These are phyloP conservation scores for Paedocypris micromegethes DNA, from an alignment of 2,797 vertebrate genomes.

Conservation along the genomic window DNA sequence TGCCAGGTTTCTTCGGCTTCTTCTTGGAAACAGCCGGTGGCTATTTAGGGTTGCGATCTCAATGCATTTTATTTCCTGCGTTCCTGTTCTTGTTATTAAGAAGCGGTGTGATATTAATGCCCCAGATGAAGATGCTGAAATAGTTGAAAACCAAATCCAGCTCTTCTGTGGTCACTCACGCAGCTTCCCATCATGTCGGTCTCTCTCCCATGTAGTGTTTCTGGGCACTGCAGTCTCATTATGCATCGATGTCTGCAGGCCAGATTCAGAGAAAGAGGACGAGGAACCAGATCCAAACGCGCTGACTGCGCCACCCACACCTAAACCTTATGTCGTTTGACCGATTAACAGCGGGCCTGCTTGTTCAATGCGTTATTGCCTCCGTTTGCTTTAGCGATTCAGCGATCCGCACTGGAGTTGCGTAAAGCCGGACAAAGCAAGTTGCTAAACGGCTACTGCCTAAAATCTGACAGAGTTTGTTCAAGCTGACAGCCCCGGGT, in stretches of 20 bases:
- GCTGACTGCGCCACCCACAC: conserved; percentile 4
- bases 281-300: not conserved
- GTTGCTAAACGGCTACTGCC: not conserved
- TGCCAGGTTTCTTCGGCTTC: conserved; percentile 5
- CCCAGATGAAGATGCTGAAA: not conserved
- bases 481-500: too few species aligned
- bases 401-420: not conserved
- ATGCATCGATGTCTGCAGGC: conserved; percentile 17
- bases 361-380: not conserved
- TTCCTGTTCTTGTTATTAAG: conserved; percentile 5
- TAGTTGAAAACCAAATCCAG: too few species aligned
- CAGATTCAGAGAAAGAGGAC: conserved; percentile 10
- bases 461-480: too few species aligned
- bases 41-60: conserved; percentile 16
- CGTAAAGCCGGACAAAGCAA: not conserved
- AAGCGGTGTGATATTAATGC: conserved; percentile 1
- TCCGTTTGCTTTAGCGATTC: too few species aligned
- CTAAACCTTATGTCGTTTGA: not conserved
- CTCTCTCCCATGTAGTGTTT: not conserved
- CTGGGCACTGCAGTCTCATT: conserved; percentile 16
- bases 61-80: conserved; percentile 8
- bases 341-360: not conserved
- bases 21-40: conserved; percentile 24
- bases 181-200: too few species aligned
- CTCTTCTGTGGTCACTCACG: too few species aligned